Base-by-base conservation (phyloP, 1,140 invertebrate species). In the Drosophila arizonae region DNA sequence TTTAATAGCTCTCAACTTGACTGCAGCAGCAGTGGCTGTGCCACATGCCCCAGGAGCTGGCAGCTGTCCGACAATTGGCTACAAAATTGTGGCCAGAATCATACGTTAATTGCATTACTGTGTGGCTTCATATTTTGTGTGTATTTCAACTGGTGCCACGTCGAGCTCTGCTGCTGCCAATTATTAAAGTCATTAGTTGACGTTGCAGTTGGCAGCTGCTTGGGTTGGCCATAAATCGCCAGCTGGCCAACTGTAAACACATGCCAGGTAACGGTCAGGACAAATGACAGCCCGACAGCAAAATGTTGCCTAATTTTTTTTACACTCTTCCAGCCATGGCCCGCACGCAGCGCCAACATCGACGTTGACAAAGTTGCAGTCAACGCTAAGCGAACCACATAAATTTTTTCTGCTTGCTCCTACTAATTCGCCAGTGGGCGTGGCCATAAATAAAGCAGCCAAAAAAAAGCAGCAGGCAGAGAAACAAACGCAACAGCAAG, bases 241-340 rank as follows among this genome's bases (percentile, higher is more conserved):
- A 8, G 51, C 51, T 15, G 52, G 52, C 52, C 52, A 28, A 41
- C 64, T 61, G 74, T 86, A 86, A 86, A 87, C 81, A 85, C 80
- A 72, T 78, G 78, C 66, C 75, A 81, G 75, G 71, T 73, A 48
- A 43, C 57, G 30, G 43, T 11, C 30, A 41, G 66, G 63, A 85
- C 81, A 81, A 84, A 84, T 81, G 71, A 64, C 55, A 52, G 45
- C 17, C 36, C 60, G 70, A 75, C 74, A 75, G 66, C 78, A 81
- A 86, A 86, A 85, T 86, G 81, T 81, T 85, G 81, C 76, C 81
- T 68, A 86, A 85, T 85, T 86, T 86, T 80, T 86, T 86, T 51
- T 52, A 28, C 66, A 39, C 33, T 61, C 33, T 57, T 57, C 11
- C 5, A n/a, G 13, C 8, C 6, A 8, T 56, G 36, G n/a, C 9